Base-by-base conservation (phyloP, 1,140 invertebrate species). In the Steinernema khuongi region DNA sequence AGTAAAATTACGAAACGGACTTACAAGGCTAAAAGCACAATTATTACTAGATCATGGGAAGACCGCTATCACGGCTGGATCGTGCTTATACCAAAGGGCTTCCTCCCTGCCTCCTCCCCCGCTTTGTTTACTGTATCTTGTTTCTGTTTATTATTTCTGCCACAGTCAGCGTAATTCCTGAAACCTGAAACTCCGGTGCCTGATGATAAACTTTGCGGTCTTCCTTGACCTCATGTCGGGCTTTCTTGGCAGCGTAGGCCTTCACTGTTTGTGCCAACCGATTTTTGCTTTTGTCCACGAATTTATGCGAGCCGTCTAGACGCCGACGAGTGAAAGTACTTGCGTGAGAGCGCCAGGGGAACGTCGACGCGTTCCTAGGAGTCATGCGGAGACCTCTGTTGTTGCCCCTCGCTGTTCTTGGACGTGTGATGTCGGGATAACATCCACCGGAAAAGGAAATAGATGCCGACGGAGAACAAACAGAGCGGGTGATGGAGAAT, bases 71-170 rank as follows among this genome's bases (percentile, higher is more conserved):
- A 60, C 4, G 22, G 19, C 19, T 7, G n/a, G 7, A 26, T 22
- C 4, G 22, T 22, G 26, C 19, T 60, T 60, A 60, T 60, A 60
- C 14, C 50, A 7, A 22, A 4, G 14, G 14, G 7, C 26, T 14
- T 60, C 11, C 7, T 26, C 4, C 50, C 50, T 60, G n/a, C 7
- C 26, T 60, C 11, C 26, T 60, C 11, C 2, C 19, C 7, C 19
- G 11, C 26, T 60, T 26, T 60, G 50, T 60, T 60, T 60, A 60
- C 22, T 4, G 50, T 60, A 60, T 60, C 50, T 26, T 4, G 19
- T 60, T 60, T 60, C 50, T 60, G 50, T 60, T 60, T 60, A 60
- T 60, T 7, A n/a, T n/a, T n/a, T n/a, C n/a, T n/a, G 7, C 19
- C 50, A 11, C 4, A 2, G 50, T 7, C 36, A 41, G n/a, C 36